Evolutionary conservation across 1,140 invertebrate genomes (phyloP).

Genomic region (Lerema accius): DNA sequence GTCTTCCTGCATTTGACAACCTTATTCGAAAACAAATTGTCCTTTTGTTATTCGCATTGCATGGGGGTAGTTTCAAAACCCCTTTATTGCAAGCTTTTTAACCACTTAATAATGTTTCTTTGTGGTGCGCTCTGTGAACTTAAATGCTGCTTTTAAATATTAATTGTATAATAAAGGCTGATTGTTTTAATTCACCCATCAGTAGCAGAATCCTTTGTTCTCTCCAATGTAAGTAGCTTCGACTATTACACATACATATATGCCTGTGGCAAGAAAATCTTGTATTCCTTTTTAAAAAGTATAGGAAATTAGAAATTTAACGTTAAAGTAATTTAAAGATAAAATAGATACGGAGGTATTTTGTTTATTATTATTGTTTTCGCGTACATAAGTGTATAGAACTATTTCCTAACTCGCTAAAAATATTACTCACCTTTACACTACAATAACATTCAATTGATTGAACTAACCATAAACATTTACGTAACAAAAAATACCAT

Average conservation of each 20-base stretch:
- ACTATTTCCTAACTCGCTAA: too few relatives aligned
- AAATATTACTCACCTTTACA: too few relatives aligned
- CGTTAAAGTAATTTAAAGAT: too few relatives aligned
- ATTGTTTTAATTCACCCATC: conserved; percentile 10
- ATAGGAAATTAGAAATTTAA: too few relatives aligned
- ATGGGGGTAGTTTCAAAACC: conserved; percentile 37
- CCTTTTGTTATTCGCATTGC: conserved; percentile 38
- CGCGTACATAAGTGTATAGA: too few relatives aligned
- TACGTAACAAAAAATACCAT: too few relatives aligned
- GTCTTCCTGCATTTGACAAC: conserved; percentile 58
- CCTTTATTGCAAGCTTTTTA: conserved; percentile 8
- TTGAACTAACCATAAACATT: too few relatives aligned
- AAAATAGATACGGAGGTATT: too few relatives aligned
- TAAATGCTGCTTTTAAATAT: conserved; percentile 13
- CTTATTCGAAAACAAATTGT: conserved; percentile 51
- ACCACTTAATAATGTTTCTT: conserved; percentile 19
- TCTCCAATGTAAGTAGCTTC: background rate
- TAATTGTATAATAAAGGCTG: background rate
- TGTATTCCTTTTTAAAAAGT: background rate
- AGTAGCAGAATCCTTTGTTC: background rate
- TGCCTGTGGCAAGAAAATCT: background rate
- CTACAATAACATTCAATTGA: too few relatives aligned
- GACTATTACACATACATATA: background rate
- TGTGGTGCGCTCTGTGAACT: conserved; percentile 18
- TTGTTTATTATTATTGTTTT: too few relatives aligned